phyloP scores from a whole-genome alignment of 1,140 invertebrate genomes.

The Cheumatopsyche charites region DNA sequence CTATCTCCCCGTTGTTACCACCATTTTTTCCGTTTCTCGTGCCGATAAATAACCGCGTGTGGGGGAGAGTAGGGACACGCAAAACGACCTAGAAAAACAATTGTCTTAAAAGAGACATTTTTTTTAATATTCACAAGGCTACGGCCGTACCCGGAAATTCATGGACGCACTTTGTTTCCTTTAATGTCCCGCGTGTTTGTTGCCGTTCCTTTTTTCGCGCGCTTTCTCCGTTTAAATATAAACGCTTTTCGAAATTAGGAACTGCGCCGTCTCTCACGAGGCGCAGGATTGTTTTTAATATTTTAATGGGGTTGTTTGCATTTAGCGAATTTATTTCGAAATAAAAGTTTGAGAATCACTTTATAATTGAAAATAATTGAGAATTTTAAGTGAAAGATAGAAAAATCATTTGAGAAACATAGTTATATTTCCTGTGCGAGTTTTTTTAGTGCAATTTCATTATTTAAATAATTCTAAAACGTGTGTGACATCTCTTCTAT shows the following conservation, averaged over 20 bases:
- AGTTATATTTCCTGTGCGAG: no score
- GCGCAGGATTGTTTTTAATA: background rate
- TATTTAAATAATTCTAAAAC: no score
- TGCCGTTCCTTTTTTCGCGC: background rate
- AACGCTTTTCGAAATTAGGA: conserved; percentile 31
- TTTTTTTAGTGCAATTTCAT: no score
- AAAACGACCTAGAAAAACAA: conserved; percentile 43
- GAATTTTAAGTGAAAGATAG: no score
- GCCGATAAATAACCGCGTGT: conserved; percentile 42
- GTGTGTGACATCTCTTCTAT: no score
- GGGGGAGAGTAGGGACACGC: conserved; percentile 16
- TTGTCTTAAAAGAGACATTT: conserved; percentile 45
- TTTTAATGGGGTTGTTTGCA: background rate
- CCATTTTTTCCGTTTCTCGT: conserved; percentile 5
- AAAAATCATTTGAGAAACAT: no score
- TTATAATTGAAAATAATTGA: no score
- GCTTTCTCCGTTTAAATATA: conserved; percentile 21
- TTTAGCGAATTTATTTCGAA: no score
- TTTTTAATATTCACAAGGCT: conserved; percentile 40
- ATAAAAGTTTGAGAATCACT: no score
- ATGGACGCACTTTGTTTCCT: conserved; percentile 36
- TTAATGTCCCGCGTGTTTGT: conserved; percentile 15
- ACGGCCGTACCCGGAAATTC: conserved; percentile 36
- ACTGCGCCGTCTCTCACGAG: background rate
- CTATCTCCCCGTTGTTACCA: conserved; percentile 18